Conservation (phyloP, 2,113 vertebrate species). For the Cebidichthys violaceus region DNA sequence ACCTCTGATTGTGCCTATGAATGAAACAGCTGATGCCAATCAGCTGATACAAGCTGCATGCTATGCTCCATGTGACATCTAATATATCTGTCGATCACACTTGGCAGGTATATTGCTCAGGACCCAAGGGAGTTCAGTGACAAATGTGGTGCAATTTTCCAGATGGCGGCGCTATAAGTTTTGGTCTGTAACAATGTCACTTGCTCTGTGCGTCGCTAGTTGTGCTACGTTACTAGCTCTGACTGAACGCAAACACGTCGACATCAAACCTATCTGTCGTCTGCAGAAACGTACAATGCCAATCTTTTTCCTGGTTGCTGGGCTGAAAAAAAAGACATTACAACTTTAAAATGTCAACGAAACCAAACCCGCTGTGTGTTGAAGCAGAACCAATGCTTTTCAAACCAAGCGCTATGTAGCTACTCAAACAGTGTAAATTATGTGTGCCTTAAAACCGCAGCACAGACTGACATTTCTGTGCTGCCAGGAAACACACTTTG, state of each 20-base stretch:
- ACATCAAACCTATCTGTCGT: neutral
- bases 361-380: neutral
- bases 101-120: neutral
- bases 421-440: neutral
- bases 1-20: neutral
- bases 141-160: no score
- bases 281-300: neutral
- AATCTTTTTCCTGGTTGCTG: neutral
- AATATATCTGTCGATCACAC: neutral
- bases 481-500: slow-evolving; percentile 6
- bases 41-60: neutral
- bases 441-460: neutral
- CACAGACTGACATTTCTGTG: neutral
- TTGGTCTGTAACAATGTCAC: no score
- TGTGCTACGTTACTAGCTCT: neutral
- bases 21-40: neutral
- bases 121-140: no score
- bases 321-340: neutral
- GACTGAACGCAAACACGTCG: neutral
- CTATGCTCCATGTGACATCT: neutral
- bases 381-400: neutral
- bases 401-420: neutral
- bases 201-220: neutral
- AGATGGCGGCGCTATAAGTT: neutral
- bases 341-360: neutral